These are phyloP conservation scores for Amblyopsis rosae DNA, from an alignment of 2,113 vertebrate species.

Conservation along the genomic window DNA sequence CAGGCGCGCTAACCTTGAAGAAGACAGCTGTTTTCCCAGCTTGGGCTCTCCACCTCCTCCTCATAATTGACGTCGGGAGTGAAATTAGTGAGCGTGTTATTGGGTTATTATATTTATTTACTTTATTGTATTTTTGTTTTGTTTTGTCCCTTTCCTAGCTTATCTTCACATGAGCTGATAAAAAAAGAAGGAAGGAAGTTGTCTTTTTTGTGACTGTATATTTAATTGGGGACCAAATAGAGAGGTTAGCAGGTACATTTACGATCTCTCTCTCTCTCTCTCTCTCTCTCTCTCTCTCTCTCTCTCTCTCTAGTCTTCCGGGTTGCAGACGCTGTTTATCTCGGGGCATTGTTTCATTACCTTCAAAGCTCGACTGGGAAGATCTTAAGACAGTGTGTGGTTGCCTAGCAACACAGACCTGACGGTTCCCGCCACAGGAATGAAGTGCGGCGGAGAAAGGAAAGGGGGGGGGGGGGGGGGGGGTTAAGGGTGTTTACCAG, in stretches of 20 bases:
- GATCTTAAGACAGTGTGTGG: constrained; percentile 71
- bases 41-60: constrained; percentile 22
- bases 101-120: neutral
- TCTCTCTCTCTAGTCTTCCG: too few species aligned
- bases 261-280: constrained; percentile 2
- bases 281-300: constrained; percentile 4
- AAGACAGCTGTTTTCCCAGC: constrained; percentile 58
- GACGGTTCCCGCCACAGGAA: constrained; percentile 71
- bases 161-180: constrained; percentile 23
- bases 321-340: constrained; percentile 76
- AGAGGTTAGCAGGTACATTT: constrained; percentile 17
- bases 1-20: constrained; percentile 53
- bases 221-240: constrained; percentile 21
- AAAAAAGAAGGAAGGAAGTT: neutral
- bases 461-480: neutral
- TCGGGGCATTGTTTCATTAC: constrained; percentile 83
- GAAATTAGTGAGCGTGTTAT: neutral
- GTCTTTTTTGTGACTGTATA: constrained; percentile 18
- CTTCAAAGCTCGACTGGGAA: constrained; percentile 76
- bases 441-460: constrained; percentile 37
- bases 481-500: neutral
- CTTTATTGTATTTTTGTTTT: neutral
- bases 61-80: too few species aligned
- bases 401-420: constrained; percentile 81
- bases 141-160: constrained; percentile 7